Percentiles rank a stretch among this genome's conserved stretches.
Evolutionary conservation across 2,888 invertebrate species (phyloP).

Genomic region (Temnothorax rugatulus): DNA sequence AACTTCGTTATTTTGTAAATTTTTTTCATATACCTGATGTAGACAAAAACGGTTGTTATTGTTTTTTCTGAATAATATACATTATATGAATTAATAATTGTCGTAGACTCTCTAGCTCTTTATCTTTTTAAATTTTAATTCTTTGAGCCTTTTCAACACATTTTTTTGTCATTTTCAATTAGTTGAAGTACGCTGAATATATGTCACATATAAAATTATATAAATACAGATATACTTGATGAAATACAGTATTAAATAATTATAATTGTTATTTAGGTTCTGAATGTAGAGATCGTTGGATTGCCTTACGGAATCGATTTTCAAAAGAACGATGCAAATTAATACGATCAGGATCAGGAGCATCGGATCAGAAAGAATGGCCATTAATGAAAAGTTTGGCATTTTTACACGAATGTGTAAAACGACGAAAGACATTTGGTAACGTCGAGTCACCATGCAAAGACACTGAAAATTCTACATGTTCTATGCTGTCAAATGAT

Average conservation of each 20-base stretch:
- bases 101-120: no score
- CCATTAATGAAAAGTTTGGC: conserved; percentile 25
- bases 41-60: no score
- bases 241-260: conserved; percentile 22
- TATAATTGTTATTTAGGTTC: conserved; percentile 21
- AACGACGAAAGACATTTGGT: conserved; percentile 14
- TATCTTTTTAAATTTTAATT: no score
- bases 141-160: no score
- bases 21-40: no score
- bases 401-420: conserved; percentile 18
- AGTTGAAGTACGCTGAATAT: no score
- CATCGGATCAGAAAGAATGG: conserved; percentile 10
- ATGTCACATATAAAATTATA: no score
- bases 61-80: no score
- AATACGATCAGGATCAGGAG: conserved; percentile 18
- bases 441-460: conserved; percentile 14
- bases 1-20: no score
- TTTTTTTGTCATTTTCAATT: no score
- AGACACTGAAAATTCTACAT: conserved; percentile 6
- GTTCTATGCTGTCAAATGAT: conserved; percentile 4
- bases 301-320: conserved; percentile 14
- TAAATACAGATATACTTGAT: no score
- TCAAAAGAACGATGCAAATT: conserved; percentile 20
- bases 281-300: conserved; percentile 5
- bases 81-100: no score